Conservation (phyloP, 2,888 invertebrate species). For the Colostygia pectinataria region DNA sequence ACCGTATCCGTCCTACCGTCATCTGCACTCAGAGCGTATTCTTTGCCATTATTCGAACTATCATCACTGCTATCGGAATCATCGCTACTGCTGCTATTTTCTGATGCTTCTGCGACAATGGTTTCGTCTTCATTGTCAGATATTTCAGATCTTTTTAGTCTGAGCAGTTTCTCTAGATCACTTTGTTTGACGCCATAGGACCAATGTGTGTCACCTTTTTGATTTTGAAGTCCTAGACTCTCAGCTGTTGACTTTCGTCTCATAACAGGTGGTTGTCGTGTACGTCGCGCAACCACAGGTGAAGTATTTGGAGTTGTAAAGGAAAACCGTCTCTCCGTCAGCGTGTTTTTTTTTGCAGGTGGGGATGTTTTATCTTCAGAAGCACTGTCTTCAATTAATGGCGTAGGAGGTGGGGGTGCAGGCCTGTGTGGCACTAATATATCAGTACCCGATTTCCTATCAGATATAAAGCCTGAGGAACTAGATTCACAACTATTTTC, state of each 20-base stretch:
- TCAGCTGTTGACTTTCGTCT: constrained; percentile 68
- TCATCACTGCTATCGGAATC: constrained; percentile 62
- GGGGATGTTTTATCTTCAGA: constrained; percentile 58
- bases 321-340: constrained; percentile 59
- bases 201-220: constrained; percentile 68
- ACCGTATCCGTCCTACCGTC: constrained; percentile 66
- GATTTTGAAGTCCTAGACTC: constrained; percentile 52
- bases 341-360: constrained; percentile 43
- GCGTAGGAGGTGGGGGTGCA: constrained; percentile 74
- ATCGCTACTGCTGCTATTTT: constrained; percentile 50
- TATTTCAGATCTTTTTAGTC: constrained; percentile 69
- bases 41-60: constrained; percentile 57
- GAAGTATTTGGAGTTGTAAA: constrained; percentile 67
- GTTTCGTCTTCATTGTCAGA: constrained; percentile 70
- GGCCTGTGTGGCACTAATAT: constrained; percentile 65
- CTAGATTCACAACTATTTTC: constrained; percentile 75
- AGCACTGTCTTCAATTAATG: constrained; percentile 61
- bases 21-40: constrained; percentile 64
- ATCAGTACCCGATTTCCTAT: constrained; percentile 63
- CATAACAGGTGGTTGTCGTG: constrained; percentile 72
- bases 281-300: constrained; percentile 63
- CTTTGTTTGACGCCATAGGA: constrained; percentile 76
- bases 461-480: constrained; percentile 77
- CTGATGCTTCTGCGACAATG: constrained; percentile 42
- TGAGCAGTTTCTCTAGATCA: constrained; percentile 71